Base-by-base conservation (phyloP, 2,113 vertebrate genomes). In the Oplegnathus fasciatus region DNA sequence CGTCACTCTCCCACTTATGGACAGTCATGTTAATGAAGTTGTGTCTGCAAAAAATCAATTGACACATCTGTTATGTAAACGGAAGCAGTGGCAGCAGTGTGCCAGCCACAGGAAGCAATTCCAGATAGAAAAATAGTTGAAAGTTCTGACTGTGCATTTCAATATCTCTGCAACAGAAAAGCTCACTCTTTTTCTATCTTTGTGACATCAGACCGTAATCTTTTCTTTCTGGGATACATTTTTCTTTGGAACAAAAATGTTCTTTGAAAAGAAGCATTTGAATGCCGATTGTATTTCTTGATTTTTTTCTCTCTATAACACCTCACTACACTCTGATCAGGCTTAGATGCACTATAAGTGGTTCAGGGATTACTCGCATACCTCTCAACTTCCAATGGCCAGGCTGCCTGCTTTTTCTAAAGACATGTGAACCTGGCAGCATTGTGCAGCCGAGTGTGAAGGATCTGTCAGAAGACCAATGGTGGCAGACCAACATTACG, bases 301-400 rank as follows among this genome's bases (percentile, higher is more conserved):
- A 37, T 69, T 48, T 8, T 37, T 1, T 68, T 42, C 28, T 14
- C 18, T 22, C 2, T 30, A 17, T 44, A 52, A 37, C 44, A 64
- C 78, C 28, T 55, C 30, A 44, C 18, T 70, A n/a, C 75, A 50
- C 22, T 42, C 26, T 48, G 32, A 34, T 73, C 54, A 60, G 13
- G 40, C 18, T 67, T 34, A 17, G 44, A 48, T 82, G n/a, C 3
- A 65, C 9, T 54, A 60, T 11, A 72, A 65, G 54, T 58, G 26
- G 40, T 82, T 69, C 28, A 40, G 50, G 26, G 65, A 86, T 82
- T 64, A 87, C 54, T 44, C 32, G 30, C 80, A 82, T 78, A 72
- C 18, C 46, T 85, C 42, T 83, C 1, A 24, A 73, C 75, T 75
- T 83, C 50, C 28, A 86, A 5, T 68, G 26, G 28, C 60, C 34